Base-by-base conservation (phyloP, 92 coral and sea anemone genomes). In the Epizoanthus ramosus region DNA sequence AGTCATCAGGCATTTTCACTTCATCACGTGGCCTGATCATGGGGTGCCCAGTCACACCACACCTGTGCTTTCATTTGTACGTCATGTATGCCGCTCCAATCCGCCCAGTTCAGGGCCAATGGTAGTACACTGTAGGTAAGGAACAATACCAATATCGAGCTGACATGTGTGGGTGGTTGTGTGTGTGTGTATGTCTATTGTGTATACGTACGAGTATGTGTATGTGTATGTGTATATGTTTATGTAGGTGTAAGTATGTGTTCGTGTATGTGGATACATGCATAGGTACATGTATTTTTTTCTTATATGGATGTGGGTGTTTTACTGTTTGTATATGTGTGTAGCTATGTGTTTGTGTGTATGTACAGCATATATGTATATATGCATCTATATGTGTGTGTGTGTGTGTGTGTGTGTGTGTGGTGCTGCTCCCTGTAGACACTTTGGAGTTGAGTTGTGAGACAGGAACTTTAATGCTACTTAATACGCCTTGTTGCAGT, bases 21-120 rank as follows among this genome's bases (percentile, higher is more conserved):
- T 88, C 64, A 94, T 98, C 17, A 88, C 98, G 73, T 97, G 99
- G 99, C 99, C 99, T 24, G 99, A 97, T 80, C 99, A 97, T 80
- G 99, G 98, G 4, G 99, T 97, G 39, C 99, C 99, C 7, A 85
- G 89, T 24, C 99, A 97, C 87, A 92, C 99, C 81, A 88, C 94
- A 18, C 99, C 97, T 2, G 81, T 97, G 63, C 84, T 97, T 15
- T 94, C 99, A 39, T 80, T 97, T 79, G 92, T 97, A 19, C 97
- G 93, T 73, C 95, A 93, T 68, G 94, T 93, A 16, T 75, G 79
- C 47, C 63, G 76, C 60, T 85, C 90, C 15, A 90, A 90, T 75
- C 95, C 92, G n/a, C 88, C 91, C 18, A 50, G 97, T 10, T 85
- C 92, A 9, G 99, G 98, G 12, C 97, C 97, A 5, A 87, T 89